phyloP scores from a whole-genome alignment of 2,888 invertebrate genomes.

The Troides helena region DNA sequence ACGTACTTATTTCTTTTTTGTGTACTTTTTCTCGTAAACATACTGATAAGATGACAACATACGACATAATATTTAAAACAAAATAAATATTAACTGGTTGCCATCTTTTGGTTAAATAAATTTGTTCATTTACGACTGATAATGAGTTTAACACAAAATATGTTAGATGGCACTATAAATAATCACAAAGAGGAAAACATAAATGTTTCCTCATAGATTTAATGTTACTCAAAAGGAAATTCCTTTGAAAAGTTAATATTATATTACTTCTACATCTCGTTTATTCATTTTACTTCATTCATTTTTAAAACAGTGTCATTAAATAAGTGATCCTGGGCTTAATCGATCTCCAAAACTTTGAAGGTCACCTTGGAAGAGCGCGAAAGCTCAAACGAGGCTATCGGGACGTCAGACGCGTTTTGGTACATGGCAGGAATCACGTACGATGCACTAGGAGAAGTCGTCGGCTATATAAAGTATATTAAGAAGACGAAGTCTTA shows the following conservation, averaged over 20 bases:
- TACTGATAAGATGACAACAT: too few relatives aligned
- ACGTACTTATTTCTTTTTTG: too few relatives aligned
- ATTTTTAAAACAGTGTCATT: neutral
- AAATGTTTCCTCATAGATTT: neutral
- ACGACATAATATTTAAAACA: too few relatives aligned
- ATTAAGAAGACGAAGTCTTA: conserved; percentile 13
- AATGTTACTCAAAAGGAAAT: neutral
- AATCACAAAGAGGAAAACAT: neutral
- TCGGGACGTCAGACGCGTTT: conserved; percentile 36
- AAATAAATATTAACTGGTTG: neutral
- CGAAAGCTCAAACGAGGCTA: conserved; percentile 58
- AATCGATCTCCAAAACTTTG: conserved; percentile 50
- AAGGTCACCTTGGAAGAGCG: conserved; percentile 73
- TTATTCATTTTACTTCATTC: neutral
- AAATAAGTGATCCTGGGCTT: conserved; percentile 30
- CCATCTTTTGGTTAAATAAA: neutral
- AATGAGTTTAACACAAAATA: neutral
- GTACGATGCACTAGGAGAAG: conserved; percentile 24
- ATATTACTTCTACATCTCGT: neutral
- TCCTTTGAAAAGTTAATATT: neutral
- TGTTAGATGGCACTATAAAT: neutral
- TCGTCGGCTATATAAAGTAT: conserved; percentile 16
- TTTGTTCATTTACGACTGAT: neutral
- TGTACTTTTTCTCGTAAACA: too few relatives aligned
- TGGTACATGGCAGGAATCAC: conserved; percentile 41